A percentile compares a stretch with the other conserved stretches of the same genome.
Conservation (phyloP, 2,888 invertebrate genomes). For the Chymomyza amoena region DNA sequence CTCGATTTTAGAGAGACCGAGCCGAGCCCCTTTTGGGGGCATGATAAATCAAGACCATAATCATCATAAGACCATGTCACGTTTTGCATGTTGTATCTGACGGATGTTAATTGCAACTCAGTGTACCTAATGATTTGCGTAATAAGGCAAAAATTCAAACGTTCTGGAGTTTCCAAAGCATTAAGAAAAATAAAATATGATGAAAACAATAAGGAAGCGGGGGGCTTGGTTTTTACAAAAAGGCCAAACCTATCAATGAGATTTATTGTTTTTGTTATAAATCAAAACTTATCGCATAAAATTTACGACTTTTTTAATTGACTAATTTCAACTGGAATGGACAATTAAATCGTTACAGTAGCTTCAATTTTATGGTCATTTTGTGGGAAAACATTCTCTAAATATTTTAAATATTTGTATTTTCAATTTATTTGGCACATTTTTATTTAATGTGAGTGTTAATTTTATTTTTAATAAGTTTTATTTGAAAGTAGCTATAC, state of each 20-base stretch:
- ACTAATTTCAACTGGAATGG: neutral
- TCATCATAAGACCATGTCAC: conserved; percentile 45
- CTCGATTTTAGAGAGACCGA: neutral
- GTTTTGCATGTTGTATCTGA: conserved; percentile 46
- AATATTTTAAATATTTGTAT: too few relatives aligned
- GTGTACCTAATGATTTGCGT: conserved; percentile 6
- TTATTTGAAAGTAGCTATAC: too few relatives aligned
- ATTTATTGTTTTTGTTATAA: conserved; percentile 12
- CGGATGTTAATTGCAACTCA: conserved; percentile 44
- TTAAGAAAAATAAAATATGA: neutral
- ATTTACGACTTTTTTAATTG: neutral
- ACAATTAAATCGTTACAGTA: neutral
- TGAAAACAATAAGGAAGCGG: neutral
- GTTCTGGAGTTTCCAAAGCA: neutral
- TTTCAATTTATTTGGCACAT: too few relatives aligned
- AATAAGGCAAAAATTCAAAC: neutral
- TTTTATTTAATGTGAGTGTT: too few relatives aligned
- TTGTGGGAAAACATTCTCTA: neutral
- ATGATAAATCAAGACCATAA: conserved; percentile 19
- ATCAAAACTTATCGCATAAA: neutral
- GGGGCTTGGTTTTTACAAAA: neutral
- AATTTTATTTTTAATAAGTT: too few relatives aligned
- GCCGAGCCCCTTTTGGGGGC: conserved; percentile 5
- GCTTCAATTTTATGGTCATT: too few relatives aligned
- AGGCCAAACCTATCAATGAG: conserved; percentile 10